phyloP scores from a whole-genome alignment of 1,140 invertebrate genomes.

The Dendroctonus valens region DNA sequence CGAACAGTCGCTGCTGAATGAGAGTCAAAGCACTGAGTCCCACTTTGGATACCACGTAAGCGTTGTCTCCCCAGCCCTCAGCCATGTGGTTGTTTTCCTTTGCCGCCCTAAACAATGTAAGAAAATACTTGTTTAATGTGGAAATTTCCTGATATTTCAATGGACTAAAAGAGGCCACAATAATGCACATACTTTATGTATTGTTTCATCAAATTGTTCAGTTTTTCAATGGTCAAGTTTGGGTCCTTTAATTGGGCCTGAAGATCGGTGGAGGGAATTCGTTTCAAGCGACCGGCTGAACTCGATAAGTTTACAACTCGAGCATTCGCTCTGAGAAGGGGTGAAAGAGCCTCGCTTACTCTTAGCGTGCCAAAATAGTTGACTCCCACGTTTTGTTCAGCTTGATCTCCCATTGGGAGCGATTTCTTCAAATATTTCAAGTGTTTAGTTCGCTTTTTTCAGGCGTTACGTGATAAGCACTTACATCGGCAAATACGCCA shows the following conservation, averaged over 20 bases:
- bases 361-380: constrained; percentile 68
- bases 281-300: constrained; percentile 59
- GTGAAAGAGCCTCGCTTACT: constrained; percentile 66
- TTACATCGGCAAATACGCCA: constrained; percentile 46
- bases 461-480: constrained; percentile 11
- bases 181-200: constrained; percentile 58
- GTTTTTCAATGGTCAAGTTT: constrained; percentile 56
- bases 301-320: constrained; percentile 76
- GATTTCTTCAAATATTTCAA: constrained; percentile 1
- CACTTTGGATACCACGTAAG: constrained; percentile 69
- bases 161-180: background rate
- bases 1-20: constrained; percentile 61
- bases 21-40: constrained; percentile 60
- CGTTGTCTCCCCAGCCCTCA: constrained; percentile 60
- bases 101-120: constrained; percentile 46
- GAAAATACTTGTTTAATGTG: no score
- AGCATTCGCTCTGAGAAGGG: constrained; percentile 64
- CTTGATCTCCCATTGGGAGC: constrained; percentile 59
- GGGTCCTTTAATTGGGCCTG: constrained; percentile 55
- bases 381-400: constrained; percentile 64
- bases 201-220: constrained; percentile 62
- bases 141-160: background rate
- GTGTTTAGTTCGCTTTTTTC: background rate
- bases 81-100: constrained; percentile 54
- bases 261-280: constrained; percentile 56